A percentile compares a stretch with the other conserved stretches of the same genome.
Evolutionary conservation across 2,113 vertebrate species (phyloP).

Genomic region (Carlito syrichta): DNA sequence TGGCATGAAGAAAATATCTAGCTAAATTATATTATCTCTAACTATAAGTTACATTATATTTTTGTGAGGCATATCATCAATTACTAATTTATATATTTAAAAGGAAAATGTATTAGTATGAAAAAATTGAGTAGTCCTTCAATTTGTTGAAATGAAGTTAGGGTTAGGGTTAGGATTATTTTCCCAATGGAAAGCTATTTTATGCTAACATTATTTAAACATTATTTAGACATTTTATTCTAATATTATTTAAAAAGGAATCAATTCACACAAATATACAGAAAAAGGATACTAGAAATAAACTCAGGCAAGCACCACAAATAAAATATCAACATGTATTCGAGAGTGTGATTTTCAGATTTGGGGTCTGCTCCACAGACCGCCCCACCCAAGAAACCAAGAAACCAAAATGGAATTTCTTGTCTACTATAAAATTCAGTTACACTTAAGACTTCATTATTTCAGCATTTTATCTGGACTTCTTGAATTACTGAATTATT

Average conservation of each 20-base stretch:
- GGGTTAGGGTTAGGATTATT: no score
- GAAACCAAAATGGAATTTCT: background rate
- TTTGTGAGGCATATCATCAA: background rate
- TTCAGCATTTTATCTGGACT: background rate
- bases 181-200: no score
- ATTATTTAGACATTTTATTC: background rate
- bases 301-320: background rate
- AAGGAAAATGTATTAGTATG: background rate
- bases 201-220: no score
- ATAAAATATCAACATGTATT: background rate
- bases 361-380: background rate
- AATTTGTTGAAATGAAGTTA: background rate
- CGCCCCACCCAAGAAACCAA: no score
- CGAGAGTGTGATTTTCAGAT: background rate
- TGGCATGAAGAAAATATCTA: background rate
- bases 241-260: background rate
- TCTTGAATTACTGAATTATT: background rate
- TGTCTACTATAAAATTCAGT: background rate
- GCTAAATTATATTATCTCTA: background rate
- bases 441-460: background rate
- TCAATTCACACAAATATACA: background rate
- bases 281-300: background rate
- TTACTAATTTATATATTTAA: background rate
- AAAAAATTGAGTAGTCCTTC: background rate
- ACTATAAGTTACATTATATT: background rate